A percentile compares a stretch with the other conserved stretches of the same genome.
phyloP scores from a whole-genome alignment of 2,888 invertebrate genomes.

The Ethmia dodecea region DNA sequence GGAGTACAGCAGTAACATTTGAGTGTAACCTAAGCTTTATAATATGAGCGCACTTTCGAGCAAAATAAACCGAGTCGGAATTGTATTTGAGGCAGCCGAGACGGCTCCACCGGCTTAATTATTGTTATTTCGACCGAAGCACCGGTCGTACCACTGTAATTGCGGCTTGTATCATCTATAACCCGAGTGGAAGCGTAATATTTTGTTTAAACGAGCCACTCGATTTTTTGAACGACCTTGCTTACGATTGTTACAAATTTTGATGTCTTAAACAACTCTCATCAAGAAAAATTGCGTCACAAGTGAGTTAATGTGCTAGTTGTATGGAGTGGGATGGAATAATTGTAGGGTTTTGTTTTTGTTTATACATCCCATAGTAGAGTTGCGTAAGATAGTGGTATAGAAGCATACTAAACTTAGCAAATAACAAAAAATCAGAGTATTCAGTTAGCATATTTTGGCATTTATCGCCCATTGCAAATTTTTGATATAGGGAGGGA shows the following conservation, averaged over 20 bases:
- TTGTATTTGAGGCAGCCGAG: conserved; percentile 27
- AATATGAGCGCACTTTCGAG: conserved; percentile 5
- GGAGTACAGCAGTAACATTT: not conserved
- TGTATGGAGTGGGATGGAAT: no score
- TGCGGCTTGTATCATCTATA: conserved; percentile 47
- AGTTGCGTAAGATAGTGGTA: no score
- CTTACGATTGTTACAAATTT: conserved; percentile 35
- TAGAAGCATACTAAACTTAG: no score
- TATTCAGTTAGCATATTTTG: no score
- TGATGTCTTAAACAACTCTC: conserved; percentile 25
- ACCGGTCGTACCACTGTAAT: conserved; percentile 44
- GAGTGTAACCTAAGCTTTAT: conserved; percentile 1
- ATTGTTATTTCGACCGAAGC: conserved; percentile 14
- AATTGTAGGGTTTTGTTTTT: no score
- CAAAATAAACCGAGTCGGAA: conserved; percentile 28
- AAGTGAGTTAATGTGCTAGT: conserved; percentile 21
- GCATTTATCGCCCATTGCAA: no score
- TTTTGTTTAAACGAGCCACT: conserved; percentile 52
- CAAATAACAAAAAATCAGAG: no score
- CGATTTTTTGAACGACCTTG: conserved; percentile 44
- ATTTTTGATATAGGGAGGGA: no score
- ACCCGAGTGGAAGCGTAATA: conserved; percentile 42
- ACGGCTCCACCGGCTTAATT: conserved; percentile 17
- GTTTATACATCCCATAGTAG: no score
- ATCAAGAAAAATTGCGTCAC: conserved; percentile 37